Evolutionary conservation across 2,113 vertebrate species (phyloP).

Genomic region (Labrus mixtus): DNA sequence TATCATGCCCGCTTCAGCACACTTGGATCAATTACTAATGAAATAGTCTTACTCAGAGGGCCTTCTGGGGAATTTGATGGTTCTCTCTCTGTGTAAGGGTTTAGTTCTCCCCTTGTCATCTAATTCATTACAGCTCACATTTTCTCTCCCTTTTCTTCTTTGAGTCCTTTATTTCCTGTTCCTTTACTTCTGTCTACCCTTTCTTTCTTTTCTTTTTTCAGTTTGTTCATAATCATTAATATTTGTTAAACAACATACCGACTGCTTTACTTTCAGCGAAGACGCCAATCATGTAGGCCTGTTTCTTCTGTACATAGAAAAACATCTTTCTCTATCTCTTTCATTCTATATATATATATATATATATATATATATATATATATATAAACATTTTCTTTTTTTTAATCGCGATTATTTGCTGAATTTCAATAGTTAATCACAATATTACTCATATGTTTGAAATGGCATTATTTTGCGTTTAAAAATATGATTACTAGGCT

Average conservation of each 20-base stretch:
- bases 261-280: neutral
- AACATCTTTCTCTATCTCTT: neutral
- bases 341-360: too few relatives aligned
- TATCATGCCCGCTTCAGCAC: slow-evolving; percentile 48
- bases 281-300: neutral
- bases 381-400: too few relatives aligned
- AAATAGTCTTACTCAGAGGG: slow-evolving; percentile 31
- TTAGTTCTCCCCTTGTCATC: neutral
- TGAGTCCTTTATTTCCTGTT: neutral
- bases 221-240: neutral
- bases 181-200: neutral
- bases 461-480: too few relatives aligned
- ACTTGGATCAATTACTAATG: slow-evolving; percentile 65
- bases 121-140: neutral
- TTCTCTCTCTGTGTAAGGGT: neutral
- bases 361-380: too few relatives aligned
- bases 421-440: too few relatives aligned
- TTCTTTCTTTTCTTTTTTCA: neutral
- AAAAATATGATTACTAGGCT: too few relatives aligned
- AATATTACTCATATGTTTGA: too few relatives aligned
- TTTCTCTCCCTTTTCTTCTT: neutral
- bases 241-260: slow-evolving; percentile 10
- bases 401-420: too few relatives aligned
- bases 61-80: slow-evolving; percentile 36
- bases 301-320: neutral